phyloP scores from a whole-genome alignment of 2,113 vertebrate genomes.

The Clupea harengus region DNA sequence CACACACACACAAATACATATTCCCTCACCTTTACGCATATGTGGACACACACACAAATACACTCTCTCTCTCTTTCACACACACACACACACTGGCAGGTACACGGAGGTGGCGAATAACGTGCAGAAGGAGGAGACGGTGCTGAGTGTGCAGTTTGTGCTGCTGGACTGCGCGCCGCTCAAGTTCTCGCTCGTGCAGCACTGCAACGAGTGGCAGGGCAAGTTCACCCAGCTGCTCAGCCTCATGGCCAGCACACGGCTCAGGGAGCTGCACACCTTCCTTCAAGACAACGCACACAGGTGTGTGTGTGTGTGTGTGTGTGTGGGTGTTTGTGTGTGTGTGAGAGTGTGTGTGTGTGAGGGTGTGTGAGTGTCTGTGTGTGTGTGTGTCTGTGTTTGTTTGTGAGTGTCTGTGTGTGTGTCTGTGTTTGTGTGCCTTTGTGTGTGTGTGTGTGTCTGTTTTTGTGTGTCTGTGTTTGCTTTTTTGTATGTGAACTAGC shows the following conservation, averaged over 20 bases:
- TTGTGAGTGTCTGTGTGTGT: neutral
- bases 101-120: conserved; percentile 80
- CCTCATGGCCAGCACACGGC: conserved; percentile 68
- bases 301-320: conserved; percentile 53
- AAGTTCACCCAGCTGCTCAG: conserved; percentile 77
- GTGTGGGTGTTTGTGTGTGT: too few relatives aligned
- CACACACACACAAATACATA: neutral
- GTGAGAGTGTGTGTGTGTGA: too few relatives aligned
- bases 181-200: conserved; percentile 73
- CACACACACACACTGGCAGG: conserved; percentile 49
- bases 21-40: neutral
- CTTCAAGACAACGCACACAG: conserved; percentile 63
- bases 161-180: conserved; percentile 75
- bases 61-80: neutral
- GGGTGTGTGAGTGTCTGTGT: too few relatives aligned
- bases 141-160: conserved; percentile 75
- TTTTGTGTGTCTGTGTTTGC: neutral
- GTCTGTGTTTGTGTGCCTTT: neutral
- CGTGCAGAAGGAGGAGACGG: conserved; percentile 78
- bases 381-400: neutral
- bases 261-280: conserved; percentile 68
- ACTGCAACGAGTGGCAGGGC: conserved; percentile 78
- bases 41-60: neutral
- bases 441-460: neutral
- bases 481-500: too few relatives aligned